phyloP scores from a whole-genome alignment of 1,140 invertebrate genomes.

The Gonatopus flavifemur region DNA sequence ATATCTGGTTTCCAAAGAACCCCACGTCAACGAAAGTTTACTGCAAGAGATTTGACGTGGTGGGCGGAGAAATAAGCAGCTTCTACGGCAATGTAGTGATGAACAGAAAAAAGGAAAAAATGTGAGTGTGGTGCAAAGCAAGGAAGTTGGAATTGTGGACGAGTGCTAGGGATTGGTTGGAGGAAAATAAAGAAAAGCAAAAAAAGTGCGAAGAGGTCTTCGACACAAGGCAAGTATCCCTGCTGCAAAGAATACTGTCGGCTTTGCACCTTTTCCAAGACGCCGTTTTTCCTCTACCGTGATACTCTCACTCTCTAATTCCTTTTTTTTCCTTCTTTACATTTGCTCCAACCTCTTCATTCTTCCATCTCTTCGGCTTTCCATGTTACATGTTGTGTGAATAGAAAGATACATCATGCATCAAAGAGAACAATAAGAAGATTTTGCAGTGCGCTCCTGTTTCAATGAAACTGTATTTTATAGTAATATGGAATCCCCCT shows the following conservation, averaged over 20 bases:
- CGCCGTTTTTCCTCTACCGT: slow-evolving; percentile 42
- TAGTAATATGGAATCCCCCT: too few relatives aligned
- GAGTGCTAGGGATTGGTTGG: slow-evolving; percentile 10
- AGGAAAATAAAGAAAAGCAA: slow-evolving; percentile 33
- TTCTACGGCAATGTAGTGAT: slow-evolving; percentile 12
- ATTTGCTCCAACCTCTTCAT: neutral
- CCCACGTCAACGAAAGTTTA: too few relatives aligned
- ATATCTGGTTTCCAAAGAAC: slow-evolving; percentile 49
- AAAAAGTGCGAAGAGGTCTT: slow-evolving; percentile 54
- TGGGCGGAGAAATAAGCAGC: slow-evolving; percentile 33
- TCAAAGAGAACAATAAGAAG: too few relatives aligned
- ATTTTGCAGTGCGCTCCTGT: too few relatives aligned
- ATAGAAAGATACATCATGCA: too few relatives aligned
- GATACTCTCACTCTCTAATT: slow-evolving; percentile 9
- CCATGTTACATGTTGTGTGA: too few relatives aligned
- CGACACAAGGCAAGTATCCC: slow-evolving; percentile 37
- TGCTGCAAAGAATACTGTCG: slow-evolving; percentile 55
- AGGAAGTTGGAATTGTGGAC: slow-evolving; percentile 12
- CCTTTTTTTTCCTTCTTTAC: neutral
- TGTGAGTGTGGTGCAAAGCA: too few relatives aligned
- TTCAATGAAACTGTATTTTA: too few relatives aligned
- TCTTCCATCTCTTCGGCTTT: neutral
- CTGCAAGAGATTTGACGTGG: slow-evolving; percentile 23
- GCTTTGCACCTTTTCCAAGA: slow-evolving; percentile 57
- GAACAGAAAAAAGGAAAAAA: too few relatives aligned